A percentile compares a stretch with the other conserved stretches of the same genome.
Evolutionary conservation across 2,888 invertebrate genomes (phyloP).

Genomic region (Amphipoea lucens): DNA sequence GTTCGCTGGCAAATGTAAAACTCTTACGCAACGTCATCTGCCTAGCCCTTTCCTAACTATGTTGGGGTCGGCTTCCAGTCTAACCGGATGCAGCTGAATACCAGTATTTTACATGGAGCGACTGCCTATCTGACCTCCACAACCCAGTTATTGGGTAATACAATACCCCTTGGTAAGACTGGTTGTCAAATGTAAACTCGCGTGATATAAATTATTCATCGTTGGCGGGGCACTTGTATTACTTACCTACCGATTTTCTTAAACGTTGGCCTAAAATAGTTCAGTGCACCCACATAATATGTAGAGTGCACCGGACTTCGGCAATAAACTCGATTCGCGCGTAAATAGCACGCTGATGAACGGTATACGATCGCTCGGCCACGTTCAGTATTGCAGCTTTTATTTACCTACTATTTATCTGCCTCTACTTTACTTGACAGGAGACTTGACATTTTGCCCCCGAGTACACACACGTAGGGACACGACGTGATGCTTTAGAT

Average conservation of each 20-base stretch:
- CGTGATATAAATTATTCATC: neutral
- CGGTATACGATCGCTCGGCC: neutral
- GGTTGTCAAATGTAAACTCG: neutral
- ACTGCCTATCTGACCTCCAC: too few species aligned
- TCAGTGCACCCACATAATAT: conserved; percentile 3
- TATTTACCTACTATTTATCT: neutral
- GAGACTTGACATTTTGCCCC: neutral
- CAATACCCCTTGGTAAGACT: too few species aligned
- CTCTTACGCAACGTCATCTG: too few species aligned
- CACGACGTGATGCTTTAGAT: neutral
- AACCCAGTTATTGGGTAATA: too few species aligned
- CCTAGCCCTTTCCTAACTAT: too few species aligned
- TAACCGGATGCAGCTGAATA: too few species aligned
- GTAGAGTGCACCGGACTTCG: conserved; percentile 29
- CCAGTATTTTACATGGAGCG: too few species aligned
- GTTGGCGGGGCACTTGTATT: neutral
- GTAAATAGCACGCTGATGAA: conserved; percentile 38
- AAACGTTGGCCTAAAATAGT: conserved; percentile 16
- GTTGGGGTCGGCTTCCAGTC: too few species aligned
- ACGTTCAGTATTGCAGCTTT: neutral
- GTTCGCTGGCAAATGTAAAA: neutral
- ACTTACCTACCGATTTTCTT: conserved; percentile 6
- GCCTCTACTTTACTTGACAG: neutral
- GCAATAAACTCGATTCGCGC: conserved; percentile 16
- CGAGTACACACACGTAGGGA: neutral